A percentile compares a stretch with the other conserved stretches of the same genome.
These are phyloP conservation scores for Sphaeramia orbicularis DNA, from an alignment of 2,797 vertebrate species.

Conservation along the genomic window DNA sequence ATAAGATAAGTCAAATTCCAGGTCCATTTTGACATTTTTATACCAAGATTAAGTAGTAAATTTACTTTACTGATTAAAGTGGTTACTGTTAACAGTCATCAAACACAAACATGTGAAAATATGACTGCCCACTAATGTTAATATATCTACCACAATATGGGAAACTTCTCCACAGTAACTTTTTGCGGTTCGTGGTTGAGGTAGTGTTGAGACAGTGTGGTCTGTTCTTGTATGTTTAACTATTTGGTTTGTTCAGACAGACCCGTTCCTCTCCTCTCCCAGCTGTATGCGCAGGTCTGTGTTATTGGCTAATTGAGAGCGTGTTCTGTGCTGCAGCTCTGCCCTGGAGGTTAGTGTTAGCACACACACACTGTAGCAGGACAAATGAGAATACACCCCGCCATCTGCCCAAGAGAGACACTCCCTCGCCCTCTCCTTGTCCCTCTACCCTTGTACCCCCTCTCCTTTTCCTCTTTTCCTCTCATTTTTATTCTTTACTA, in stretches of 20 bases:
- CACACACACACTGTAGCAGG: conserved; percentile 78
- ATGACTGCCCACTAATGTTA: not conserved
- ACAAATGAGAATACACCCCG: conserved; percentile 84
- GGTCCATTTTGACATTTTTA: not conserved
- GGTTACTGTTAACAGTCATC: not conserved
- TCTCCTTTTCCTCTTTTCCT: conserved; percentile 47
- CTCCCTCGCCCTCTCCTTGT: conserved; percentile 77
- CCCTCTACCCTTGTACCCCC: conserved; percentile 59
- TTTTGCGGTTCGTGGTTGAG: conserved; percentile 7
- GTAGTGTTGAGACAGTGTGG: conserved; percentile 10
- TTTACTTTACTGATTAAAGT: not conserved
- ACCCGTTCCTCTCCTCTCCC: conserved; percentile 44
- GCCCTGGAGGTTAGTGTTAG: conserved; percentile 81
- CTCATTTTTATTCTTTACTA: conserved; percentile 56
- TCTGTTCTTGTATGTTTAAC: conserved; percentile 40
- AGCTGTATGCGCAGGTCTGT: conserved; percentile 58
- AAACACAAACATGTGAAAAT: not conserved
- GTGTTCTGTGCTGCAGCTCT: conserved; percentile 76
- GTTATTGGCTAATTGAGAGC: conserved; percentile 80
- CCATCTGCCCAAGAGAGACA: conserved; percentile 83
- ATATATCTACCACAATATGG: conserved; percentile 7
- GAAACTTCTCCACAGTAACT: not conserved
- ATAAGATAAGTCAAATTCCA: not conserved
- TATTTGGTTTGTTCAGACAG: conserved; percentile 44
- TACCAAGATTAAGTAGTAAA: conserved; percentile 15